Base-by-base conservation (phyloP, 2,888 invertebrate species). In the Phyllotreta striolata region DNA sequence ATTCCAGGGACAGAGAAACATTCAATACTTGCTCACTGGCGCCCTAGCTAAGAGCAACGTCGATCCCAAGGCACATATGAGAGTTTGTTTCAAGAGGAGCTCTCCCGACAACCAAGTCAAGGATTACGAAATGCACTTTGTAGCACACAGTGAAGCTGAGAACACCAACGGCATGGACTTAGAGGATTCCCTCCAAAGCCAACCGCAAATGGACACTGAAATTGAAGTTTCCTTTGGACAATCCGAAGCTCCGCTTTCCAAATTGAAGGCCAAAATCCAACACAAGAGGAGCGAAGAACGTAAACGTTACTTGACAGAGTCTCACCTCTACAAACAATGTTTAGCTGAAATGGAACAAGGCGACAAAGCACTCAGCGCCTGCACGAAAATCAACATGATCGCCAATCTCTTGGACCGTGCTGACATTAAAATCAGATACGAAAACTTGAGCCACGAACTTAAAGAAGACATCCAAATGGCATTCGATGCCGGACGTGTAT, bases 31-130 rank as follows among this genome's bases (percentile, higher is more conserved):
- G 0, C 70, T 85, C 1, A 88, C 88, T 3, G 78, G 83, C 9
- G 88, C 87, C n/a, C 71, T 82, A 14, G 86, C 85, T 35, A 75
- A 78, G 10, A 89, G 88, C 73, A 81, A 83, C 3, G 84, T 86
- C 3, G 86, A 88, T 71, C 79, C 83, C 6, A 87, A 86, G 73
- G 79, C 84, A n/a, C 86, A 86, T 60, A 76, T 82, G 35, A 78
- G 86, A n/a, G 52, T 86, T 40, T 86, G 84, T 74, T 83, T 81
- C 69, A 80, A 79, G 60, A 80, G 79, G 65, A 82, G 83, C 62
- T 61, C 61, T 80, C 75, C 9, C 76, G 64, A 64, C 10, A 65
- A 70, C 49, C 68, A 69, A 54, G 63, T 75, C 3, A 82, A 81
- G 62, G 81, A 80, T 54, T 81, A 77, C 66, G 84, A 88, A 74